phyloP scores from a whole-genome alignment of 2,888 invertebrate species.

The Callyntrura sp. region DNA sequence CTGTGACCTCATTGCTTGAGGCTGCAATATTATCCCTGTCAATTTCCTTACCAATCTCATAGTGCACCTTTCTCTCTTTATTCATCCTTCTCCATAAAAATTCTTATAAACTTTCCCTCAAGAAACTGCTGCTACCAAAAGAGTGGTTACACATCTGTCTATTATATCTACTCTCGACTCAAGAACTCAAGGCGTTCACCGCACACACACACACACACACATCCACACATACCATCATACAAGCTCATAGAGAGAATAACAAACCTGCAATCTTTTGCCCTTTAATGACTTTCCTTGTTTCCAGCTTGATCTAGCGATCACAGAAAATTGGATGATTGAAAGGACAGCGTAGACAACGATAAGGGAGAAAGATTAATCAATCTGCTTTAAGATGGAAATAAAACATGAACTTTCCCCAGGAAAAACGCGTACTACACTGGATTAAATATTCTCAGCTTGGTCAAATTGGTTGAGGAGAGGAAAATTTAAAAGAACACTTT shows the following conservation, averaged over 20 bases:
- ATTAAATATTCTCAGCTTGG: not conserved
- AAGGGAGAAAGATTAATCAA: slow-evolving; percentile 37
- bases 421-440: not conserved
- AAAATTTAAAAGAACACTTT: no score
- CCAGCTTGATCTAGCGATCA: not conserved
- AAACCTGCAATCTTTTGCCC: no score
- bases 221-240: not conserved
- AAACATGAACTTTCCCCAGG: not conserved
- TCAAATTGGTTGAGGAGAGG: not conserved
- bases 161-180: not conserved
- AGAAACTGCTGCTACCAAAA: no score
- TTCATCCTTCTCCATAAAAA: not conserved
- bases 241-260: no score
- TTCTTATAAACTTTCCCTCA: not conserved
- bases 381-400: not conserved
- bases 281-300: slow-evolving; percentile 42
- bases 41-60: not conserved
- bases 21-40: not conserved
- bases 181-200: not conserved
- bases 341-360: not conserved
- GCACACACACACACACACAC: not conserved
- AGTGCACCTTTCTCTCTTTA: not conserved
- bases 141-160: no score
- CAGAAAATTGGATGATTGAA: slow-evolving; percentile 33
- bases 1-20: not conserved